phyloP scores from a whole-genome alignment of 2,797 vertebrate species.

The Paedocypris micromegethes region DNA sequence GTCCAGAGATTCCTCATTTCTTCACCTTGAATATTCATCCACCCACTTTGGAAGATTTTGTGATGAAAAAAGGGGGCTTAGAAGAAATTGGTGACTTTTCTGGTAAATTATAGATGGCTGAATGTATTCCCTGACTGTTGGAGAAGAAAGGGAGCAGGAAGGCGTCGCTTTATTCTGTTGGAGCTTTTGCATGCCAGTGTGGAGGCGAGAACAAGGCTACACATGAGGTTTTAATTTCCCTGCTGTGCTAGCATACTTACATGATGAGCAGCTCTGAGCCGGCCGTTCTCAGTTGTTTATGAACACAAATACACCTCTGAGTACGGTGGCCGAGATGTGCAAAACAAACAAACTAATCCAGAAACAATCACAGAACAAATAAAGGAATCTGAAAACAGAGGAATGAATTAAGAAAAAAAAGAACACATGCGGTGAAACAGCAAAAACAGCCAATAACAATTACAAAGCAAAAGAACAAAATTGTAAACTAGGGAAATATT shows the following conservation, averaged over 20 bases:
- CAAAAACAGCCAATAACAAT: not conserved
- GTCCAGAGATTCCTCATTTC: not conserved
- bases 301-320: slow-evolving; percentile 30
- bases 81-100: slow-evolving; percentile 9
- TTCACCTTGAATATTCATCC: slow-evolving; percentile 12
- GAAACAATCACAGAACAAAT: no score
- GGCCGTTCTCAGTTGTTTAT: slow-evolving; percentile 31
- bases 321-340: not conserved
- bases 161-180: not conserved
- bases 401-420: no score
- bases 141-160: slow-evolving; percentile 12
- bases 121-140: slow-evolving; percentile 18
- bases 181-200: slow-evolving; percentile 15
- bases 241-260: slow-evolving; percentile 42
- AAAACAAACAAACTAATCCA: no score
- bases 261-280: slow-evolving; percentile 36
- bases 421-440: slow-evolving; percentile 1
- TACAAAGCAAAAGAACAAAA: not conserved
- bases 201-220: slow-evolving; percentile 5
- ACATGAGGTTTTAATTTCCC: slow-evolving; percentile 35
- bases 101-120: slow-evolving; percentile 22
- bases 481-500: not conserved
- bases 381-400: no score
- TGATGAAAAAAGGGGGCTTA: not conserved
- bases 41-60: not conserved